Evolutionary conservation across 2,888 invertebrate genomes (phyloP), one percentile per base, ranked within the genome.

Genomic region (Tenodera sinensis): DNA sequence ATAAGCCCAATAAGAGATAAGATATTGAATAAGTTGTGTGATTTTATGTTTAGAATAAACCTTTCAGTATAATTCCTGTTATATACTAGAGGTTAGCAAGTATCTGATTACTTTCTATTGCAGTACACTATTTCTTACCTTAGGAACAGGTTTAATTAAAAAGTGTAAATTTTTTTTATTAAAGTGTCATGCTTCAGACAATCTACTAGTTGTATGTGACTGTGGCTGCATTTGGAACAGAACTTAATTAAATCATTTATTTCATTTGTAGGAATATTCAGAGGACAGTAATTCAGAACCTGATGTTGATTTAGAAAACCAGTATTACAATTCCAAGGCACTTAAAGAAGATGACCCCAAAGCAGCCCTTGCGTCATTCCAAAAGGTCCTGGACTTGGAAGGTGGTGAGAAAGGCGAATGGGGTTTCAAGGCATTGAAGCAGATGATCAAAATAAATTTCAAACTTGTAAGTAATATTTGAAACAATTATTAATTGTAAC

Each of bases 391-490:
- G 91, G 99, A 99, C 92, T 94, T 99, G 90, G 99, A 99, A 94
- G 98, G 97, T 83, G 98, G 98, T 0, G 99, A 99, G 91, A 99
- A 99, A 93, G 99, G 99, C 89, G 99, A 99, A 95, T 99, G 99
- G 99, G 99, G 99, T 0, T 99, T 99, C 93, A 99, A 99, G 93
- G 99, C 99, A 0, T 95, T 99, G 27, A 99, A 99, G 93, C 99
- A 99, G 94, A 99, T 99, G 99, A 99, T 99, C 87, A 99, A 99
- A 94, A 99, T 99, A 90, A 99, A 99, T 93, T 99, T 99, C 93
- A 98, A 98, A 95, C 94, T 99, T 95, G 98, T 98, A 93, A 94
- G 95, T 86, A 12, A 42, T 83, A n/a, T 47, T 83, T 54, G 20
- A 71, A 71, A 71, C 20, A 20, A 6, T 71, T 6, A 71, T 71